Percentiles rank a stretch among this genome's conserved stretches.
These are phyloP conservation scores for Corythucha ciliata DNA, from an alignment of 2,888 invertebrate genomes.

Conservation along the genomic window DNA sequence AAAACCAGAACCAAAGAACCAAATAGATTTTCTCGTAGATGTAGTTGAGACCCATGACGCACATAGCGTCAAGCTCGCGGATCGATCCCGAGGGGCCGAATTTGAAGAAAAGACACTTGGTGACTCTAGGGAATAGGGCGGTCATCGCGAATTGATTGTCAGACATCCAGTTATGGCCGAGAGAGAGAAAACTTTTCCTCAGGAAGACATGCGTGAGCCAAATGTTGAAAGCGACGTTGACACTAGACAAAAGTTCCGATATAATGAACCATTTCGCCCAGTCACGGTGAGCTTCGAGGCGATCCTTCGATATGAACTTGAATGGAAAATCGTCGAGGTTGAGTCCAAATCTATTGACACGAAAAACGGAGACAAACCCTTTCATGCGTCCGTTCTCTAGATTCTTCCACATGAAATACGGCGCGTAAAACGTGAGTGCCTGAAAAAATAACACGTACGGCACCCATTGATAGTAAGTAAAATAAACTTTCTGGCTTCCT, in stretches of 20 bases:
- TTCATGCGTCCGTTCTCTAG: conserved; percentile 74
- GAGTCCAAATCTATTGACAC: conserved; percentile 55
- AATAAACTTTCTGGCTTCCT: no score
- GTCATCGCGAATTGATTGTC: conserved; percentile 80
- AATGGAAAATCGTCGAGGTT: conserved; percentile 16
- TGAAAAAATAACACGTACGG: conserved; percentile 76
- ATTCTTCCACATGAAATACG: conserved; percentile 74
- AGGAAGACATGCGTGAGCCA: conserved; percentile 67
- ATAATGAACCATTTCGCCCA: conserved; percentile 68
- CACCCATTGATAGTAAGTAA: conserved; percentile 95
- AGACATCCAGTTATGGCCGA: conserved; percentile 62
- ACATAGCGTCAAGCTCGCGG: conserved; percentile 77
- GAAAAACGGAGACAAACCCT: conserved; percentile 64
- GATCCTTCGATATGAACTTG: no score
- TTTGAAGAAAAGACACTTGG: conserved; percentile 82
- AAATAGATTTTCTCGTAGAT: conserved; percentile 86
- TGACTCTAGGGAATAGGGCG: conserved; percentile 76
- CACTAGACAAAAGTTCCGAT: conserved; percentile 68
- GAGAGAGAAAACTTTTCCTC: conserved; percentile 59
- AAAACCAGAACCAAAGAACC: conserved; percentile 81
- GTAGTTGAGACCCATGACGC: conserved; percentile 83
- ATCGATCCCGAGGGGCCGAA: conserved; percentile 77
- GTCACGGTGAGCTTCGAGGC: conserved; percentile 58
- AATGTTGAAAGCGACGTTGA: conserved; percentile 68
- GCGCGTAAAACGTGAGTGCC: conserved; percentile 72